These are phyloP conservation scores for Mastomys natalensis DNA, from an alignment of 2,113 vertebrate species.

Conservation along the genomic window DNA sequence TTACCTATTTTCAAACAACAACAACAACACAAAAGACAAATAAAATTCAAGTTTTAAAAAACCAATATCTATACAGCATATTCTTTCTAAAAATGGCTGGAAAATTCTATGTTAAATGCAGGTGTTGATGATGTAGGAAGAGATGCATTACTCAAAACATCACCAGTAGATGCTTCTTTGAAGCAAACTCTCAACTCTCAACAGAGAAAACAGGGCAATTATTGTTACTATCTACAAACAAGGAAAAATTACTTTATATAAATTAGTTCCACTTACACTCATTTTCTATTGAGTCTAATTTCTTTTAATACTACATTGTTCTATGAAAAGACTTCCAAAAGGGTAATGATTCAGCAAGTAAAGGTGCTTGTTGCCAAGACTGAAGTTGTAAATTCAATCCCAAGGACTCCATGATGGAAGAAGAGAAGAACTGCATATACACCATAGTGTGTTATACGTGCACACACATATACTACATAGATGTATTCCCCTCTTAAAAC, in stretches of 20 bases:
- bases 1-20: conserved; percentile 40
- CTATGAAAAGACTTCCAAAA: conserved; percentile 30
- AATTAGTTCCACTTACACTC: background rate
- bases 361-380: no score
- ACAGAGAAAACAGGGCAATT: conserved; percentile 32
- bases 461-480: background rate
- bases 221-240: conserved; percentile 6
- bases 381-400: background rate
- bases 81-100: conserved; percentile 18
- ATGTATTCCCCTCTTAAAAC: background rate
- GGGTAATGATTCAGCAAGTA: background rate
- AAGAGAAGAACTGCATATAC: background rate
- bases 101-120: conserved; percentile 42
- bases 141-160: background rate
- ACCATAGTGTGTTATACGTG: no score
- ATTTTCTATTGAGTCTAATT: background rate
- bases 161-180: background rate
- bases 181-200: conserved; percentile 22
- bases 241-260: conserved; percentile 23
- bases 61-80: background rate
- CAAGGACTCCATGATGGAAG: background rate
- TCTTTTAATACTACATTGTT: conserved; percentile 32
- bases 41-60: background rate
- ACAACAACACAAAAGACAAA: conserved; percentile 37
- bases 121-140: background rate